Evolutionary conservation across 2,113 vertebrate genomes (phyloP).

Genomic region (Tyrannus savana): DNA sequence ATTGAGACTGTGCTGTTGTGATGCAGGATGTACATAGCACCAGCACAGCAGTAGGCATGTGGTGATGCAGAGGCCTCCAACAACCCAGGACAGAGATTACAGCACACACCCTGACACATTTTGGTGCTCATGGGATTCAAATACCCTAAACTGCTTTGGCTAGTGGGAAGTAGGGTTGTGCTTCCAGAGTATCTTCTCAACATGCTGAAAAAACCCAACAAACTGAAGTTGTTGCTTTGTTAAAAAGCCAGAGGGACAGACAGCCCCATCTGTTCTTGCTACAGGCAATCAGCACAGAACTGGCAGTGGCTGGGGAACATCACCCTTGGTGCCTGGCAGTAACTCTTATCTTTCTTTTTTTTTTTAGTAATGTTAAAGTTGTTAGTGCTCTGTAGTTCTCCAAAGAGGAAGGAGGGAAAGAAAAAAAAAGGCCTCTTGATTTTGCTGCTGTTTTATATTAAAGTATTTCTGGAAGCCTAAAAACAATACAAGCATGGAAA

Average conservation of each 20-base stretch:
- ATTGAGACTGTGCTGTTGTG: not conserved
- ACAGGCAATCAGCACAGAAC: not conserved
- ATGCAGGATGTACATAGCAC: not conserved
- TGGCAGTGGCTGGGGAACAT: not conserved
- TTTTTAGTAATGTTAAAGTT: not conserved
- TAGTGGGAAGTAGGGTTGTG: not conserved
- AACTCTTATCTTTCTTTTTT: not conserved
- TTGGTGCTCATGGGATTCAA: not conserved
- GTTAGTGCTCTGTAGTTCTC: not conserved
- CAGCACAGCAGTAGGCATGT: not conserved
- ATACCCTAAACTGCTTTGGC: not conserved
- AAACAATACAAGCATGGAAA: not conserved
- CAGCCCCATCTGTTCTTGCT: not conserved
- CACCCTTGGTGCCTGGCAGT: not conserved
- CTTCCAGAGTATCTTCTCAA: not conserved
- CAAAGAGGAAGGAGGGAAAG: not conserved
- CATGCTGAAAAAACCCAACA: not conserved
- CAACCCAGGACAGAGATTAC: not conserved
- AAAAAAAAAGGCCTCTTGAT: not conserved
- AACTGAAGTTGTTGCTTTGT: not conserved
- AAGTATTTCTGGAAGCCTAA: conserved; percentile 5
- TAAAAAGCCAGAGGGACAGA: not conserved
- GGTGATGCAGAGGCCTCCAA: not conserved
- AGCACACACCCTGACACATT: not conserved
- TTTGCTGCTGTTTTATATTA: not conserved